Evolutionary conservation across 2,797 vertebrate genomes (phyloP).

Genomic region (Cyclura pinguis): DNA sequence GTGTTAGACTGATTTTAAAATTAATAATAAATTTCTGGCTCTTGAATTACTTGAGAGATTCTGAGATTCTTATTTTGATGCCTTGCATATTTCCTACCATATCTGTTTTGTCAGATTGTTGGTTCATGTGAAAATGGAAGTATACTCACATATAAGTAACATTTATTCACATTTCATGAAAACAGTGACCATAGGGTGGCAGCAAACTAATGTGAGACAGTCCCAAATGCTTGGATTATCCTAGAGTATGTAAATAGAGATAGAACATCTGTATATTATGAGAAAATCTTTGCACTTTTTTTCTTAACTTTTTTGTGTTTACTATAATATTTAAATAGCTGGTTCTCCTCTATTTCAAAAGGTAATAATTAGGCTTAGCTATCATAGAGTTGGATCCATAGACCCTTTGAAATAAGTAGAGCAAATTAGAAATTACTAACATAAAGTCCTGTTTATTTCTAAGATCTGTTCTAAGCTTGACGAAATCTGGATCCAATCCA

Average conservation of each 20-base stretch:
- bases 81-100: not conserved
- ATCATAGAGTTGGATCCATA: not conserved
- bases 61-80: conserved; percentile 8
- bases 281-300: not conserved
- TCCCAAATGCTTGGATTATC: conserved; percentile 1
- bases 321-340: not conserved
- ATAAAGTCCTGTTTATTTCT: not conserved
- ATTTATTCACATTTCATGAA: conserved; percentile 17
- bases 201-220: conserved; percentile 60
- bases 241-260: not conserved
- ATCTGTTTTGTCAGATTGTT: conserved; percentile 24
- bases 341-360: not conserved
- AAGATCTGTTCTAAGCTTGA: not conserved
- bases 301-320: not conserved
- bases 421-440: not conserved
- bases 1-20: not conserved
- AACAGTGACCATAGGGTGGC: conserved; percentile 66
- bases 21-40: not conserved
- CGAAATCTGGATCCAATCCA: not conserved
- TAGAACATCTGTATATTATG: not conserved
- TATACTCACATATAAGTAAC: rapidly evolving
- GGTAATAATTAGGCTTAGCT: not conserved
- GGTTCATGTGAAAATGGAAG: not conserved
- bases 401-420: not conserved
- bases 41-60: conserved; percentile 5